phyloP scores from a whole-genome alignment of 35 echinoderm and acorn worm species.

The Heliocidaris tuberculata region DNA sequence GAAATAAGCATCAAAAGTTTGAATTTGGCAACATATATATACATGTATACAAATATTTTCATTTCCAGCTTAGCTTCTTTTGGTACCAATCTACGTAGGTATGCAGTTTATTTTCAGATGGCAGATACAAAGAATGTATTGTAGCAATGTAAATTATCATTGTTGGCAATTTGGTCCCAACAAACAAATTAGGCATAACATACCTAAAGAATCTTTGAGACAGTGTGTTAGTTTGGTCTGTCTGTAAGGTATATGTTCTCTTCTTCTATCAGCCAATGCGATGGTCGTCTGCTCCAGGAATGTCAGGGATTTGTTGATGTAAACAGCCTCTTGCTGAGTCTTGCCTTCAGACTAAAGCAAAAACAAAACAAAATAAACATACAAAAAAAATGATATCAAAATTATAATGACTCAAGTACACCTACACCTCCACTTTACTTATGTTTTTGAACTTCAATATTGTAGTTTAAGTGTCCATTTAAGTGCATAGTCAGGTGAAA shows the following conservation, averaged over 20 bases:
- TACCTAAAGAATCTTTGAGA: slow-evolving; percentile 97
- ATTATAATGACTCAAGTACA: background rate
- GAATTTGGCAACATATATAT: no score
- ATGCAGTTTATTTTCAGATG: no score
- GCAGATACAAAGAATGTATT: no score
- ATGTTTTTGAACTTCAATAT: background rate
- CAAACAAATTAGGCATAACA: background rate
- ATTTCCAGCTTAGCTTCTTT: no score
- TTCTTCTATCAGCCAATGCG: slow-evolving; percentile 81
- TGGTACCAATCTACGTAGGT: no score
- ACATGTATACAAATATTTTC: no score
- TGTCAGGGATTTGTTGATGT: slow-evolving; percentile 97
- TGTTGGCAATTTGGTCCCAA: no score
- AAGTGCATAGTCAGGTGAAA: no score
- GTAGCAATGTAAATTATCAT: no score
- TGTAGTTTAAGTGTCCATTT: no score
- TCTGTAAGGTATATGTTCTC: slow-evolving; percentile 95
- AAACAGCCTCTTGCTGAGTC: slow-evolving; percentile 93
- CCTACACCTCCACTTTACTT: background rate
- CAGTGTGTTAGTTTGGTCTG: slow-evolving; percentile 98
- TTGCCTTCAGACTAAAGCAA: slow-evolving; percentile 89
- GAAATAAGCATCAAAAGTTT: no score
- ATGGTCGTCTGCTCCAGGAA: slow-evolving; percentile 97
- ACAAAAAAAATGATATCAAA: background rate
- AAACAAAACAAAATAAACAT: slow-evolving; percentile 25